Base-by-base conservation (phyloP, 2,797 vertebrate species). In the Anguilla pacifica region DNA sequence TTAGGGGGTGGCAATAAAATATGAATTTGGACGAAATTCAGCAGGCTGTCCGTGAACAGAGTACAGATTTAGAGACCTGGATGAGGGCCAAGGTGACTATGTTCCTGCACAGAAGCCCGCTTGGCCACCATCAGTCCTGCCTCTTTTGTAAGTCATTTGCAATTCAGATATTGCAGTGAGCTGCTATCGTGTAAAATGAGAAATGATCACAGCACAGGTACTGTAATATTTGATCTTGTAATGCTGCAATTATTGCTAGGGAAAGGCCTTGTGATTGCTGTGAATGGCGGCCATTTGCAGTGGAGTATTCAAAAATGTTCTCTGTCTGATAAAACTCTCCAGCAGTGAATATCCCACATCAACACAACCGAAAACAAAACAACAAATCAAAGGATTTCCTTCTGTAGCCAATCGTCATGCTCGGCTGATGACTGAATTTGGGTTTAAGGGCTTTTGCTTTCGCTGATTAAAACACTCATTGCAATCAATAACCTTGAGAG, bases 111-210 rank as follows among this genome's bases (percentile, higher is more conserved):
- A 35, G 35, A 35, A 31, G 83, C 83, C 17, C 22, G 84, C 25
- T 2, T 7, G 19, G 46, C 39, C 19, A 51, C 53, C 46, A 43
- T 85, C 84, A 19, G 35, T 25, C 67, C 55, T 79, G 64, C 79
- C 85, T 77, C 43, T 88, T 2, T 79, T 53, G 31, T 43, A 51
- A 86, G 86, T 88, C 28, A 91, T 91, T 88, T 93, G 85, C 88
- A 81, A 88, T 89, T 90, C 86, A 87, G 84, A 92, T 91, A 91
- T 90, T 89, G 88, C 89, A 89, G 86, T 61, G 25, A 86, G 87
- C 85, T 90, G 88, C 92, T 90, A 83, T 90, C 86, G 89, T 90
- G 86, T 55, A 85, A 55, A 70, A 77, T 72, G 83, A 28, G 83
- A 74, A 85, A 89, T 90, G 87, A 92, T 64, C 61, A 88, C 35